Conservation (phyloP, 2,888 invertebrate species). For the Drosophila paucipuncta region DNA sequence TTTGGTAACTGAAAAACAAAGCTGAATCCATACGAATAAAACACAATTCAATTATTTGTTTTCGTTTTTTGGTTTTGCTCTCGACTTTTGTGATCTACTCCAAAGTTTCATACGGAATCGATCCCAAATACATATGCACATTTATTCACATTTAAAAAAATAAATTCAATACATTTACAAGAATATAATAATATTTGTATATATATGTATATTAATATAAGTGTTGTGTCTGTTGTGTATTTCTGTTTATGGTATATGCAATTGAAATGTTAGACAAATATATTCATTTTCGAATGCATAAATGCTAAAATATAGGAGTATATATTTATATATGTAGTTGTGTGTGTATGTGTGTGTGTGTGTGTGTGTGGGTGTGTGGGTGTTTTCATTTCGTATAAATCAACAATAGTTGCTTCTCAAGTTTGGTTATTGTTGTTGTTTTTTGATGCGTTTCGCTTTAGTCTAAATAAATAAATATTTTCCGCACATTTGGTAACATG, state of each 20-base stretch:
- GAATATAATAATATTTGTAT: slow-evolving; percentile 54
- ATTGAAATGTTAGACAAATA: slow-evolving; percentile 51
- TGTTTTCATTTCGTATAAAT: slow-evolving; percentile 42
- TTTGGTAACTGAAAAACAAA: slow-evolving; percentile 12
- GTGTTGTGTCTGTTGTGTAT: slow-evolving; percentile 35
- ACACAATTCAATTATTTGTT: slow-evolving; percentile 34
- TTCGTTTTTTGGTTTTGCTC: slow-evolving; percentile 22
- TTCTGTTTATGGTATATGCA: slow-evolving; percentile 38
- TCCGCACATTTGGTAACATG: slow-evolving; percentile 55
- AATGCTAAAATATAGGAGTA: slow-evolving; percentile 77
- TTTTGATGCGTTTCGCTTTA: slow-evolving; percentile 24
- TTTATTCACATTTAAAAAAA: slow-evolving; percentile 75
- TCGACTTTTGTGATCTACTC: slow-evolving; percentile 47
- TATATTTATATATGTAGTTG: slow-evolving; percentile 33
- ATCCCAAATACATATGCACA: slow-evolving; percentile 74
- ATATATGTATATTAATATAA: slow-evolving; percentile 53
- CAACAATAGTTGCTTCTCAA: slow-evolving; percentile 57
- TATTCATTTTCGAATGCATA: slow-evolving; percentile 71
- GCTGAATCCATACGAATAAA: slow-evolving; percentile 14
- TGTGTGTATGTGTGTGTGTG: slow-evolving; percentile 10
- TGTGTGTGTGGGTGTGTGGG: slow-evolving; percentile 9
- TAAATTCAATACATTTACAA: slow-evolving; percentile 66
- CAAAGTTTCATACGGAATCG: slow-evolving; percentile 53
- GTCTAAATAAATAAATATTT: slow-evolving; percentile 54
- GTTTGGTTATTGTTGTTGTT: slow-evolving; percentile 18